Base-by-base conservation (phyloP, 2,888 invertebrate genomes). In the Ptycholaimellus sp. region DNA sequence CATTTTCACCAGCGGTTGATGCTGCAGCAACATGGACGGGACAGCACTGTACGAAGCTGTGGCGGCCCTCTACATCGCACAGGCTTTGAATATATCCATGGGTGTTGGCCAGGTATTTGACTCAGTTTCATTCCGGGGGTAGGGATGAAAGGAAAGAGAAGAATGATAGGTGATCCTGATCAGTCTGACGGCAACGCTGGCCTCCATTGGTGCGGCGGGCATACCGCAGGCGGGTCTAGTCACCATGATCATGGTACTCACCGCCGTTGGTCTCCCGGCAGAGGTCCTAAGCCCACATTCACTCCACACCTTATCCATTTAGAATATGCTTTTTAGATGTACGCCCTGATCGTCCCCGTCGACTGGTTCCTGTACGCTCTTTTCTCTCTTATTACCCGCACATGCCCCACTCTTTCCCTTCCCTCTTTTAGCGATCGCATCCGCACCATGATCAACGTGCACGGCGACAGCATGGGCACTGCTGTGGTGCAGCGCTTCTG, bases 141-240 rank as follows among this genome's bases (percentile, higher is more conserved):
- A n/a, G n/a, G n/a, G n/a, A n/a, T n/a, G 13, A 7, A 7, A 30
- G n/a, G 17, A 30, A 30, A 30, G 6, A 7, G n/a, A 7, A 30
- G 30, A 9, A 7, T 6, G n/a, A 7, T 9, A 30, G 17, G n/a
- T 30, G 9, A 23, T 23, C 13, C 25, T 23, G 7, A 23, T 23
- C 57, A 83, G 83, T 62, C 76, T 79, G 50, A 85, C 85, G 9
- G 82, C 87, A 19, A 87, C 85, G 2, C 75, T 82, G 36, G 87
- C 87, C 2, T 82, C 83, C 52, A 82, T 87, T 55, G 87, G 87
- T 42, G 87, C 87, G 20, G 85, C 87, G n/a, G 83, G 85, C 37
- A 80, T 87, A 14, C 45, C 45, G 13, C 35, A 38, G 20, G 45
- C 45, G 2, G 45, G 45, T 14, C 30, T 45, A 22, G 44, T 45